phyloP scores from a whole-genome alignment of 2,888 invertebrate species.

The Aleiodes leptofemur region DNA sequence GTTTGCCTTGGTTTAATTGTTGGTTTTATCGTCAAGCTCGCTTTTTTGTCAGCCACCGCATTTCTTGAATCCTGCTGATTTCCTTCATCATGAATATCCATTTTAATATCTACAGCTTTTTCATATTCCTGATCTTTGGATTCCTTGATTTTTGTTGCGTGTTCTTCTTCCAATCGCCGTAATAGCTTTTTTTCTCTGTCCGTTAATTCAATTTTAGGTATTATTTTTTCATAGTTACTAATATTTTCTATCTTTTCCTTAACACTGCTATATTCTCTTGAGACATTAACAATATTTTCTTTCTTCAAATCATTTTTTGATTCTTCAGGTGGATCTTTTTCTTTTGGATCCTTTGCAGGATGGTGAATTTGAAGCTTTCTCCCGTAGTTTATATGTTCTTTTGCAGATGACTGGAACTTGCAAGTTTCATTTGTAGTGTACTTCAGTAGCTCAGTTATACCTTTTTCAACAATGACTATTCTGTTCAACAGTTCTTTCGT shows the following conservation, averaged over 20 bases:
- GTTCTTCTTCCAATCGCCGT: slow-evolving; percentile 76
- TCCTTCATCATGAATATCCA: neutral
- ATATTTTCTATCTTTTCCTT: slow-evolving; percentile 73
- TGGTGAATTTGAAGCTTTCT: slow-evolving; percentile 59
- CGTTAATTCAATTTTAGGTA: slow-evolving; percentile 76
- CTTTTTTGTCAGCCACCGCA: slow-evolving; percentile 50
- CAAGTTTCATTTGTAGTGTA: slow-evolving; percentile 62
- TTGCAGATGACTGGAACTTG: slow-evolving; percentile 47
- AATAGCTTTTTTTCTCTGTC: slow-evolving; percentile 76
- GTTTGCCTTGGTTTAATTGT: slow-evolving; percentile 65
- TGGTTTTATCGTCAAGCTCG: slow-evolving; percentile 54
- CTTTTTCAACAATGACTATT: slow-evolving; percentile 83
- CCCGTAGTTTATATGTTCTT: slow-evolving; percentile 24
- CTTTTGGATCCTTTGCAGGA: slow-evolving; percentile 69
- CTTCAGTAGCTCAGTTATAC: slow-evolving; percentile 80
- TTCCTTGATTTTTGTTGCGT: slow-evolving; percentile 67
- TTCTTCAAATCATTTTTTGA: slow-evolving; percentile 25
- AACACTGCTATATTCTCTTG: slow-evolving; percentile 68
- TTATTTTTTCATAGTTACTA: slow-evolving; percentile 58
- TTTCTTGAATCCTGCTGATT: slow-evolving; percentile 31
- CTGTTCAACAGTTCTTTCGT: slow-evolving; percentile 80
- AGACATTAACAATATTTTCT: slow-evolving; percentile 27
- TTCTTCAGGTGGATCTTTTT: slow-evolving; percentile 69
- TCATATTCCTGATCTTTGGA: slow-evolving; percentile 55
- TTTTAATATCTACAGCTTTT: slow-evolving; percentile 26